These are phyloP conservation scores for Exephanes ischioxanthus DNA, from an alignment of 2,888 invertebrate genomes.

Conservation along the genomic window DNA sequence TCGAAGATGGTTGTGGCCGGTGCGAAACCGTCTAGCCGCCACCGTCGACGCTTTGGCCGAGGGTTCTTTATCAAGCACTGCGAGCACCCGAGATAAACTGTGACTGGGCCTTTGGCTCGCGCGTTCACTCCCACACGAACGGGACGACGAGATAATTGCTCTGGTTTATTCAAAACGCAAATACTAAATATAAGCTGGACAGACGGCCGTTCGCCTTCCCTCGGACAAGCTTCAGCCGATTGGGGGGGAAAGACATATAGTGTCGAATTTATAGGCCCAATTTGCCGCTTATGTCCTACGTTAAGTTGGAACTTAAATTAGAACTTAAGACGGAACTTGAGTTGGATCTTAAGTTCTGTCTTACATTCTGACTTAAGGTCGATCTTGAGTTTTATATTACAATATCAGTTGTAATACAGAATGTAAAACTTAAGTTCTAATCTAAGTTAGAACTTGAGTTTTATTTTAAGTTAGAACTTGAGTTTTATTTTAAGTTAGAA, in stretches of 20 bases:
- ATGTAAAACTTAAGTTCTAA: too few relatives aligned
- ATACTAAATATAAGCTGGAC: not conserved
- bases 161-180: conserved; percentile 29
- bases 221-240: not conserved
- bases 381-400: too few relatives aligned
- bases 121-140: not conserved
- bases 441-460: too few relatives aligned
- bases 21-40: not conserved
- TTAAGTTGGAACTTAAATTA: too few relatives aligned
- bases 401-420: too few relatives aligned
- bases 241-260: not conserved
- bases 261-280: too few relatives aligned
- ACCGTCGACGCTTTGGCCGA: conserved; percentile 9
- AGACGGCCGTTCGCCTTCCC: conserved; percentile 1
- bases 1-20: not conserved
- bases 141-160: conserved; percentile 29
- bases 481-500: too few relatives aligned
- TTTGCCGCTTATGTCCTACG: too few relatives aligned
- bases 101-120: conserved; percentile 12
- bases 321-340: too few relatives aligned
- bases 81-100: conserved; percentile 30
- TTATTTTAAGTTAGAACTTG: too few relatives aligned
- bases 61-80: not conserved
- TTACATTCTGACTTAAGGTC: too few relatives aligned
- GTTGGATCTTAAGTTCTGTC: too few relatives aligned